phyloP scores from a whole-genome alignment of 2,888 invertebrate species.

The Amiota minor region DNA sequence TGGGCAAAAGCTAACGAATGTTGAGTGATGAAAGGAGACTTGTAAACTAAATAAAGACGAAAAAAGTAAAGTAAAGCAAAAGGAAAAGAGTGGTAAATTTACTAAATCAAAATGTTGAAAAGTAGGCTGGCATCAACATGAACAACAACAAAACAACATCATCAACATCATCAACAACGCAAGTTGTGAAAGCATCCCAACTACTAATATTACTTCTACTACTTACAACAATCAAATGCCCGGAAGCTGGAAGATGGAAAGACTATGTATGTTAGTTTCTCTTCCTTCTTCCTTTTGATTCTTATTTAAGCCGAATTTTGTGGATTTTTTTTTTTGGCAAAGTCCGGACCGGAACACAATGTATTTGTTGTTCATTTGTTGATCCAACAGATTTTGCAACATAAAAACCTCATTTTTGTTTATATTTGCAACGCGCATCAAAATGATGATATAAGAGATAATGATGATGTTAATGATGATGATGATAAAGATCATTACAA shows the following conservation, averaged over 20 bases:
- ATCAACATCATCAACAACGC: conserved; percentile 50
- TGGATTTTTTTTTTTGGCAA: conserved; percentile 55
- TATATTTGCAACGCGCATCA: not conserved
- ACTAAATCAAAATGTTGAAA: not conserved
- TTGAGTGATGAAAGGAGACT: no score
- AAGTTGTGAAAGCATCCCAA: no score
- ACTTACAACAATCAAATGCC: no score
- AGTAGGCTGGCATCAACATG: conserved; percentile 15
- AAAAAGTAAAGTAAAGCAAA: not conserved
- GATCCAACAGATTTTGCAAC: conserved; percentile 12
- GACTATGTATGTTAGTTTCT: no score
- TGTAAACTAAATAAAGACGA: no score
- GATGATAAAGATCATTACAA: no score
- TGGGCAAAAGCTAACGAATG: not conserved
- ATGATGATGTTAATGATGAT: no score
- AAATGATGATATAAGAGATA: no score
- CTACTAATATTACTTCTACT: no score
- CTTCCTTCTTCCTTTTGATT: no score
- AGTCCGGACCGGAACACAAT: conserved; percentile 23
- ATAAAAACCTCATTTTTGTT: conserved; percentile 5
- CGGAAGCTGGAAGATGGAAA: no score
- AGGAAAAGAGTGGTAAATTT: not conserved
- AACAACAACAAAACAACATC: no score
- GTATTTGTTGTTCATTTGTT: conserved; percentile 24
- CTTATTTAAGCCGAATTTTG: conserved; percentile 63